phyloP scores from a whole-genome alignment of 2,888 invertebrate genomes.

The Rhaphigaster nebulosa region DNA sequence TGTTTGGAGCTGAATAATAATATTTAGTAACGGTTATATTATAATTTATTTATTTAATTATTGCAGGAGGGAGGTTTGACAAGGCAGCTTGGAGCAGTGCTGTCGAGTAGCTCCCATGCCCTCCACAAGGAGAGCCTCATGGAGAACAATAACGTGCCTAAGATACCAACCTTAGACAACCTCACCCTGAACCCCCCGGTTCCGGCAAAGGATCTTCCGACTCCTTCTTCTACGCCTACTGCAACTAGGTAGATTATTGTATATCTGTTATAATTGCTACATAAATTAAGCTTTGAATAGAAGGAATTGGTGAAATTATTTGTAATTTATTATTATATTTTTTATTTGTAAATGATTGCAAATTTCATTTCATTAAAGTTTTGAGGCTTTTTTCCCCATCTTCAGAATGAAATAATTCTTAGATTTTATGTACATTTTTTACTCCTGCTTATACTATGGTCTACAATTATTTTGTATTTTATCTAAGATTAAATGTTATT shows the following conservation, averaged over 20 bases:
- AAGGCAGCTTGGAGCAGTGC: constrained; percentile 65
- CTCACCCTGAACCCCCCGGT: constrained; percentile 67
- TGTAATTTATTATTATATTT: not conserved
- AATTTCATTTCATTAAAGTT: not conserved
- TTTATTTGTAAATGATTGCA: no score
- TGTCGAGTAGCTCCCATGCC: constrained; percentile 77
- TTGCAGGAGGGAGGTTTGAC: constrained; percentile 70
- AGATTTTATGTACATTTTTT: no score
- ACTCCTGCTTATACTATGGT: no score
- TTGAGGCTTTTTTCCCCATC: no score
- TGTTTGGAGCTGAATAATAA: not conserved
- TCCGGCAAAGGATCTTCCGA: constrained; percentile 79
- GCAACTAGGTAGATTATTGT: constrained; percentile 73
- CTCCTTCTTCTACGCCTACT: constrained; percentile 95
- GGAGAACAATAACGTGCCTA: constrained; percentile 66
- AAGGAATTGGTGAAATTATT: no score
- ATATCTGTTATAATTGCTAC: not conserved
- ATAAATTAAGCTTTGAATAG: no score
- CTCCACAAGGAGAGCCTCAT: constrained; percentile 69
- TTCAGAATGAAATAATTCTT: no score
- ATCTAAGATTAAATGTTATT: no score
- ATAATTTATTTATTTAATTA: constrained; percentile 31
- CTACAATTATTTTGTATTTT: no score
- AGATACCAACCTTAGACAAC: constrained; percentile 65
- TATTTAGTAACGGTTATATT: not conserved